Evolutionary conservation across 2,797 vertebrate species (phyloP), one percentile per base, ranked within the genome.

Genomic region (Sebastes umbrosus): DNA sequence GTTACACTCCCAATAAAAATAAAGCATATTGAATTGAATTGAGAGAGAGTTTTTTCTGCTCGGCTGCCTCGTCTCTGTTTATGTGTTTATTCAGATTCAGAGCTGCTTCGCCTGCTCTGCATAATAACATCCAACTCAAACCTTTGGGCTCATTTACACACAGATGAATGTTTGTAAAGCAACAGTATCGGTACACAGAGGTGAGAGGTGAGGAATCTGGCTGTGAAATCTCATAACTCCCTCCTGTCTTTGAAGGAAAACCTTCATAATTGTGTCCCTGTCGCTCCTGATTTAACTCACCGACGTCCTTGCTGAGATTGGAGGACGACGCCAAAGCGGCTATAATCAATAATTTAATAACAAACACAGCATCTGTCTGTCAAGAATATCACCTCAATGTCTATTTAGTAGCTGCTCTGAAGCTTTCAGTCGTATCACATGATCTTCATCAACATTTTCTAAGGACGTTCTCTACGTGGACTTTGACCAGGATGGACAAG

Each of bases 31-130:
- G 43, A 46, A 43, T 16, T 43, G 6, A 43, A 46, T 46, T 46
- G 43, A 11, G 36, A 11, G 36, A 20, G 64, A 27, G 14, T 10
- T 57, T 72, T 84, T 83, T 80, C 73, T 87, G 87, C 86, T 83
- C 62, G 46, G 67, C 75, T 87, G 80, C 78, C 10, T 86, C 27
- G n/a, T 65, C 67, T 84, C 55, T 58, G 80, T 80, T 54, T 80
- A 66, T 55, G 46, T 85, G 75, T 88, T 77, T 79, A 66, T 84
- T 88, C 70, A 71, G 73, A 86, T 80, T 58, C 54, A 5, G 60
- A 74, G 82, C 69, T 54, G 80, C 84, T 65, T 52, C 83, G 73
- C 80, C 83, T 85, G 84, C 62, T 87, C 81, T 57, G 83, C 78
- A 90, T 85, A 82, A 78, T 22, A 87, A 85, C 75, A 62, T 9